These are phyloP conservation scores for Heliconius congener DNA, from an alignment of 1,140 invertebrate species.

Conservation along the genomic window DNA sequence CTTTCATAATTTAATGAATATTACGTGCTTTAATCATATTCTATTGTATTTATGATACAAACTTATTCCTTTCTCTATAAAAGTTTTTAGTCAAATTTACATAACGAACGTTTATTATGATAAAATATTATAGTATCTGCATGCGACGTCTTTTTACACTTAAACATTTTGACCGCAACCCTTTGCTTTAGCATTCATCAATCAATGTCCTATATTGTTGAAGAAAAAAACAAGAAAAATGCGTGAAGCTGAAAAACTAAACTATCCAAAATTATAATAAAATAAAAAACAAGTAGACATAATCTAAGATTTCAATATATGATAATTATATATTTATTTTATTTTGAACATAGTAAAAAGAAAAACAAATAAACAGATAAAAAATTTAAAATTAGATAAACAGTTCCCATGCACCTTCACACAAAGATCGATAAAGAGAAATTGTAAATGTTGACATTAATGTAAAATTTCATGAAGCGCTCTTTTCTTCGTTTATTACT, in stretches of 20 bases:
- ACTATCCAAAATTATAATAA: too few relatives aligned
- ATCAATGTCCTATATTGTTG: conserved; percentile 9
- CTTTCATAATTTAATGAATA: too few relatives aligned
- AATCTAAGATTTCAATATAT: too few relatives aligned
- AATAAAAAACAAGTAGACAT: too few relatives aligned
- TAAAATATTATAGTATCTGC: not conserved
- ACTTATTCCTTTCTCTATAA: not conserved
- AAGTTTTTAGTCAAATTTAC: not conserved
- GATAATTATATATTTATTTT: too few relatives aligned
- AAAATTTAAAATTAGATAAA: too few relatives aligned
- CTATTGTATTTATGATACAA: not conserved
- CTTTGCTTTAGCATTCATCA: conserved; percentile 15
- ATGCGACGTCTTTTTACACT: not conserved
- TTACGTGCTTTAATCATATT: too few relatives aligned
- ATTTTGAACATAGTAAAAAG: too few relatives aligned
- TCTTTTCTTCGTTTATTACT: not conserved
- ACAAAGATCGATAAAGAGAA: not conserved
- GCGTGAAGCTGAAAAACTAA: too few relatives aligned
- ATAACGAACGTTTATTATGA: not conserved
- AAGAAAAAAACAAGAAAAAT: not conserved
- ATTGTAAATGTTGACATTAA: not conserved
- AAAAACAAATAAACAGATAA: too few relatives aligned
- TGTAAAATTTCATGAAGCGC: not conserved
- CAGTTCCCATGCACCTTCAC: too few relatives aligned
- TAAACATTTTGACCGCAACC: conserved; percentile 13